Base-by-base conservation (phyloP, 1,140 invertebrate species). In the Zaprionus ornatus region DNA sequence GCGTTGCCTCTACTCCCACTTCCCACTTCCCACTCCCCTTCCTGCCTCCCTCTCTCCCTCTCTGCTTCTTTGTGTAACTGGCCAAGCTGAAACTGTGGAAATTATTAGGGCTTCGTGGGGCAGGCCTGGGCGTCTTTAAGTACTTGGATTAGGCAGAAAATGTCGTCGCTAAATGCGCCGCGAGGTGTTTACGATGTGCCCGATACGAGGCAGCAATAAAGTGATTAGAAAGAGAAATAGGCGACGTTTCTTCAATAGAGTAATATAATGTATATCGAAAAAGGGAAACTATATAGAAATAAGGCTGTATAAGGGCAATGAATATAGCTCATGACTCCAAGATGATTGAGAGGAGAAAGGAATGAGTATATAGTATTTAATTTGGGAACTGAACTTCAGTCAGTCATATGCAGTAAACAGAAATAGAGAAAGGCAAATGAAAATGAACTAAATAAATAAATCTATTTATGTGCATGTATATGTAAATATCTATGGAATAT, bases 161-260 rank as follows among this genome's bases (percentile, higher is more conserved):
- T 32, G 42, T 32, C 29, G 37, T 48, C 64, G 54, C 55, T 57
- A 66, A 66, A 48, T 57, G 52, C 40, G n/a, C 2, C 40, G n/a
- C 40, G 35, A 56, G 54, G 35, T 66, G 50, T 32, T 66, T 42
- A 50, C 45, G 3, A 50, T 21, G 45, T 21, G 45, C 45, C 45
- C 52, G 40, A 54, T 54, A 9, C 25, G 23, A n/a, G 40, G 9
- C 45, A 50, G 45, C 45, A 23, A 50, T 50, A 23, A 50, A 50
- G 45, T 50, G 45, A 50, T 50, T 50, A 50, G 45, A 19, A 19
- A 1, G 10, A 21, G 19, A 23, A 23, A 23, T 5, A 50, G 45
- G 45, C 10, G 19, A 50, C 17, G 0, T 21, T 19, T 42, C 10
- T 4, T 13, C 3, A 37, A 37, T n/a, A 6, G 4, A 40, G n/a